Percentiles rank a stretch among this genome's conserved stretches.
Conservation (phyloP, 2,888 invertebrate species). For the Sesia bembeciformis region DNA sequence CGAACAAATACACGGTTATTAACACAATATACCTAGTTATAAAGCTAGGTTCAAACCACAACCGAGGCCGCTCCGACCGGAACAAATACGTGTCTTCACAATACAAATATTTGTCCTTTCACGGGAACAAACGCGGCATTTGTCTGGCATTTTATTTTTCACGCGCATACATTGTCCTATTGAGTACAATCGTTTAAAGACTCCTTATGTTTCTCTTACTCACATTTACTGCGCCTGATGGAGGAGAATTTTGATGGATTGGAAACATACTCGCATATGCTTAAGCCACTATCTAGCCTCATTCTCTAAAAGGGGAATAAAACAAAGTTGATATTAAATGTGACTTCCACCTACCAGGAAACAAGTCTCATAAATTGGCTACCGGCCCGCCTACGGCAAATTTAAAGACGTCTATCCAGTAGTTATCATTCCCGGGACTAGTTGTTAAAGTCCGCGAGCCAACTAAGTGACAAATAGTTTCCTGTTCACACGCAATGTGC, state of each 20-base stretch:
- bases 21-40: neutral
- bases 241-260: too few relatives aligned
- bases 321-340: too few relatives aligned
- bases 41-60: neutral
- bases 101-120: neutral
- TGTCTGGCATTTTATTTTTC: neutral
- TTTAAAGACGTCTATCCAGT: constrained; percentile 9
- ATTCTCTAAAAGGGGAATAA: too few relatives aligned
- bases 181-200: too few relatives aligned
- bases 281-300: too few relatives aligned
- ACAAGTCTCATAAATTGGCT: neutral
- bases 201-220: too few relatives aligned
- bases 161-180: neutral
- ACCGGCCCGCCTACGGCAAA: neutral
- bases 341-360: too few relatives aligned
- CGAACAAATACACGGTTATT: neutral
- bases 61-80: neutral
- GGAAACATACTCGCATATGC: too few relatives aligned
- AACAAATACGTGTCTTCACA: neutral
- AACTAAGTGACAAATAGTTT: constrained; percentile 21
- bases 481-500: too few relatives aligned
- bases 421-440: constrained; percentile 11
- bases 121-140: neutral
- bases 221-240: too few relatives aligned
- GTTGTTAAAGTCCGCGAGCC: constrained; percentile 1